These are phyloP conservation scores for Luperina testacea DNA, from an alignment of 2,888 invertebrate genomes.

Conservation along the genomic window DNA sequence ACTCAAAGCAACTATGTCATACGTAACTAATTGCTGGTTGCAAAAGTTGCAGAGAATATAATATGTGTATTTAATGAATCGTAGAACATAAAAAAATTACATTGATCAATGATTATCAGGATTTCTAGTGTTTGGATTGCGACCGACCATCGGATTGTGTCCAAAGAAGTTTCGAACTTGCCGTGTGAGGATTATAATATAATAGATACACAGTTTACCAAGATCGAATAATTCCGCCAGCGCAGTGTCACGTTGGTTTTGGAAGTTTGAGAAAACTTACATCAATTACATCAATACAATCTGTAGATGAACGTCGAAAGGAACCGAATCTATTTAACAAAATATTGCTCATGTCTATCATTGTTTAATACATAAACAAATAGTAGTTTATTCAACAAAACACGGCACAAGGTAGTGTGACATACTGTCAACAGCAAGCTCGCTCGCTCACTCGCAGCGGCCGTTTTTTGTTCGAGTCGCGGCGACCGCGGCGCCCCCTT, in stretches of 20 bases:
- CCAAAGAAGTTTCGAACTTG: neutral
- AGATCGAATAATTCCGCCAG: neutral
- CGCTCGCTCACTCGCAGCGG: conserved; percentile 30
- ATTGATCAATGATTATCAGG: neutral
- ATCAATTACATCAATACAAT: neutral
- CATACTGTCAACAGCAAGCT: conserved; percentile 39
- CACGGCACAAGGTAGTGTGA: conserved; percentile 27
- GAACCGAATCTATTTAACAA: too few relatives aligned
- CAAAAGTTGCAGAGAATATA: neutral
- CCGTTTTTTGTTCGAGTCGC: conserved; percentile 42
- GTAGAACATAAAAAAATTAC: neutral
- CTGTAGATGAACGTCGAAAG: neutral
- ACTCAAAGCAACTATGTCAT: neutral
- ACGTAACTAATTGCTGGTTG: conserved; percentile 8
- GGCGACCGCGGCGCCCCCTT: neutral
- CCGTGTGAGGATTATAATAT: neutral
- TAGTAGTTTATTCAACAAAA: neutral
- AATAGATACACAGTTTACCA: neutral
- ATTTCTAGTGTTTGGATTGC: neutral
- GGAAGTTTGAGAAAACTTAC: neutral
- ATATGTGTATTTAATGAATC: neutral
- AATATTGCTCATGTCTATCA: too few relatives aligned
- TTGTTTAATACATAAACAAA: neutral
- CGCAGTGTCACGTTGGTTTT: neutral
- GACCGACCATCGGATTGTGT: neutral